These are phyloP conservation scores for Enhydra lutris DNA, from an alignment of 2,113 vertebrate species.

Conservation along the genomic window DNA sequence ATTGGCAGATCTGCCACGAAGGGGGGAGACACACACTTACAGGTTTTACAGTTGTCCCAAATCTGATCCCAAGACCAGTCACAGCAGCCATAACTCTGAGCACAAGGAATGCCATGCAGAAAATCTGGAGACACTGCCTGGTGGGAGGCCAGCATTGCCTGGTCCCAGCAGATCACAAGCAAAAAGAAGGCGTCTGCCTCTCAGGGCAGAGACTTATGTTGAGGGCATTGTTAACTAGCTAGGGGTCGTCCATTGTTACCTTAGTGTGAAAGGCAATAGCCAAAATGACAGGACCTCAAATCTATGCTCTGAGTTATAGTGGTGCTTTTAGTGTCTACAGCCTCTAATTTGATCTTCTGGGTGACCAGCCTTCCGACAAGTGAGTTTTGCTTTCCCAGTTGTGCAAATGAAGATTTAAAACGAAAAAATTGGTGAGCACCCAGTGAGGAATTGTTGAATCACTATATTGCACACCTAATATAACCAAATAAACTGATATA, in stretches of 20 bases:
- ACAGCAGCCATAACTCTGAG: neutral
- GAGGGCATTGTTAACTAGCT: neutral
- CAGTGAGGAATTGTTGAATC: neutral
- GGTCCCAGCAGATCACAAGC: neutral
- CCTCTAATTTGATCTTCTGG: neutral
- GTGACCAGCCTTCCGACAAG: neutral
- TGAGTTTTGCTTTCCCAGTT: neutral
- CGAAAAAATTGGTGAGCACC: neutral
- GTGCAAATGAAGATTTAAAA: neutral
- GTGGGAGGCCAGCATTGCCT: neutral
- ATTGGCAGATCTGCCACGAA: neutral
- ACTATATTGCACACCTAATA: neutral
- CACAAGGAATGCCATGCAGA: neutral
- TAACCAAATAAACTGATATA: neutral
- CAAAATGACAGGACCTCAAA: neutral
- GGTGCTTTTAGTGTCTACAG: neutral
- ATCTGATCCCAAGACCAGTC: slow-evolving; percentile 36
- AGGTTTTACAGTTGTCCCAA: slow-evolving; percentile 42
- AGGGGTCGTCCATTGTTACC: neutral
- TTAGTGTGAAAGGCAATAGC: neutral
- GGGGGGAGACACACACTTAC: neutral
- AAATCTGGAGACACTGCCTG: slow-evolving; percentile 28
- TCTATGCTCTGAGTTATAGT: neutral
- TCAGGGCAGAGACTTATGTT: neutral
- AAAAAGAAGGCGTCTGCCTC: neutral